Base-by-base conservation (phyloP, 1,140 invertebrate genomes). In the Heliconius nattereri region DNA sequence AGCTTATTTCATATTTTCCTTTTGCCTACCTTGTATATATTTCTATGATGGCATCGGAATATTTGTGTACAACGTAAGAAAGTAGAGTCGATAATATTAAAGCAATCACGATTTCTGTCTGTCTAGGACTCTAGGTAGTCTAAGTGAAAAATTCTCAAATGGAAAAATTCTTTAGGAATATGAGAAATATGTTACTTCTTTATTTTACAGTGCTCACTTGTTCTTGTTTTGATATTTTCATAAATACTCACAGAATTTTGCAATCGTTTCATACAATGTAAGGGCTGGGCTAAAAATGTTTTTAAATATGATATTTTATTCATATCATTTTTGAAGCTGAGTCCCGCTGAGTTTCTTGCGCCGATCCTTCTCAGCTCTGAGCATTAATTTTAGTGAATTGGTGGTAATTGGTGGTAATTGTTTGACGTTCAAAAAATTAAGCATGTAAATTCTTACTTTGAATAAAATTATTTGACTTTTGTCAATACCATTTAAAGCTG, bases 11-110 rank as follows among this genome's bases (percentile, higher is more conserved):
- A 66, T 78, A 73, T 75, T 79, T 72, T 54, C 29, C 37, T 76
- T 76, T 73, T 79, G 78, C 74, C 60, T 76, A 70, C 29, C 81
- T 66, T 66, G 23, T 66, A 71, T 79, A 73, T 79, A 76, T 79
- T 71, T 76, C 60, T 71, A 71, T 7, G 60, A 66, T 66, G 26
- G n/a, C 8, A 66, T 66, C 60, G 60, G 60, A 80, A 74, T 80
- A 74, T 66, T 66, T 66, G 60, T 66, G 23, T 66, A 29, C 60
- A 66, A 66, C 23, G 23, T 66, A 29, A 66, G 5, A 26, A 66
- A 66, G 23, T 66, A 66, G 26, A 66, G n/a, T 66, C 60, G 8
- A 26, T 26, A 66, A 26, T 66, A 66, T 26, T 66, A 66, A 66
- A 66, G 60, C 60, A 66, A 66, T 66, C 60, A 26, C 11, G 60